Evolutionary conservation across 1,140 invertebrate genomes (phyloP).

Genomic region (Bombus breviceps): DNA sequence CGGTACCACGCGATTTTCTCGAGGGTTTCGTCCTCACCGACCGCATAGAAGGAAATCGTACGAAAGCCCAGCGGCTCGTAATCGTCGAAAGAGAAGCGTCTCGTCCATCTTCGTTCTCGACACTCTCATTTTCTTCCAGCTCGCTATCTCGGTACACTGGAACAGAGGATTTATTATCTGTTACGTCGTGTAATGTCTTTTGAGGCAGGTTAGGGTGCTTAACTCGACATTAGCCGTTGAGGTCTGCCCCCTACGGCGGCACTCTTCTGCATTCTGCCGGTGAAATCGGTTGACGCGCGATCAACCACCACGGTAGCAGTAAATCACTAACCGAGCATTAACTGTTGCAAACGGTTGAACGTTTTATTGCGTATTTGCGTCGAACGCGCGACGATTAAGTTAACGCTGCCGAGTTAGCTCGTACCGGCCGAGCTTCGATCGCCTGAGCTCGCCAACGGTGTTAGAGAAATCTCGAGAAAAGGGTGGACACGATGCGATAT

Average conservation of each 20-base stretch:
- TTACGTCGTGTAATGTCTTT: slow-evolving; percentile 63
- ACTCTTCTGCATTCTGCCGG: slow-evolving; percentile 26
- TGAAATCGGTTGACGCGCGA: slow-evolving; percentile 52
- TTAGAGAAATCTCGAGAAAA: slow-evolving; percentile 39
- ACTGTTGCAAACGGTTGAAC: slow-evolving; percentile 30
- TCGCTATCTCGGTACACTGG: slow-evolving; percentile 23
- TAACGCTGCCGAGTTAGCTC: background rate
- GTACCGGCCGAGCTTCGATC: background rate
- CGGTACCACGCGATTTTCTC: background rate
- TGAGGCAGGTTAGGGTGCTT: slow-evolving; percentile 68
- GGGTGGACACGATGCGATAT: slow-evolving; percentile 33
- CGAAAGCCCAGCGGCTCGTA: slow-evolving; percentile 3
- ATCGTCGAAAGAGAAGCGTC: slow-evolving; percentile 27
- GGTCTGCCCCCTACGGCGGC: slow-evolving; percentile 28
- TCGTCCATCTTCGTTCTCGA: slow-evolving; percentile 21
- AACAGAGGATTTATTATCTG: slow-evolving; percentile 69
- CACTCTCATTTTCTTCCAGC: slow-evolving; percentile 30
- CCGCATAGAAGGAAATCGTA: background rate
- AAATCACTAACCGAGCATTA: slow-evolving; percentile 52
- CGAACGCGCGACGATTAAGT: slow-evolving; percentile 3
- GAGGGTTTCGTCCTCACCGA: background rate
- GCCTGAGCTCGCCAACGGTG: background rate
- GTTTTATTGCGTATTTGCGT: slow-evolving; percentile 36
- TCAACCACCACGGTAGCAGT: slow-evolving; percentile 39
- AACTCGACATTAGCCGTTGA: slow-evolving; percentile 64